Evolutionary conservation across 2,113 vertebrate genomes (phyloP).

Genomic region (Gorsachius goisagi): DNA sequence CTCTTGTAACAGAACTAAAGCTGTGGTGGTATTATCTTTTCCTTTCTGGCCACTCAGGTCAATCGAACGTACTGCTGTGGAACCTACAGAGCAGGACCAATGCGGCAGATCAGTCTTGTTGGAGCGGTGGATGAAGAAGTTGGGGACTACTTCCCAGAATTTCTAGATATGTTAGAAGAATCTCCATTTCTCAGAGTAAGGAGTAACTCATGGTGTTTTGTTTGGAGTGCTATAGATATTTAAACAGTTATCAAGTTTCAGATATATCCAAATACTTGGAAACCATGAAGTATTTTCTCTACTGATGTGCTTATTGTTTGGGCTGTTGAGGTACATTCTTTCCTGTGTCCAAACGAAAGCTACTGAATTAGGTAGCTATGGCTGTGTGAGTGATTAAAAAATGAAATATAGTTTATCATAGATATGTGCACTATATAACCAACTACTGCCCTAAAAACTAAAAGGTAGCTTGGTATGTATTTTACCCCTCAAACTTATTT

Average conservation of each 20-base stretch:
- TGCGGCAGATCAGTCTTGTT: slow-evolving; percentile 98
- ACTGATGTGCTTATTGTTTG: neutral
- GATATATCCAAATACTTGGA: neutral
- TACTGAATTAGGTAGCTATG: neutral
- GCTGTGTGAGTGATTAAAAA: neutral
- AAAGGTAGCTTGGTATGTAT: neutral
- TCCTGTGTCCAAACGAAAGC: neutral
- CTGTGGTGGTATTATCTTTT: neutral
- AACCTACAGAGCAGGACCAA: slow-evolving; percentile 94
- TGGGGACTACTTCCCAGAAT: slow-evolving; percentile 96
- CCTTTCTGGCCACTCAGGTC: slow-evolving; percentile 74
- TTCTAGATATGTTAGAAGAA: slow-evolving; percentile 97
- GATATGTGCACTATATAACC: neutral
- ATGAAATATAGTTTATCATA: neutral
- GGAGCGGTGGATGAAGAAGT: slow-evolving; percentile 98
- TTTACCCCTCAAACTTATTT: neutral
- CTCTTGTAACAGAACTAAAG: neutral
- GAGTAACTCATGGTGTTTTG: neutral
- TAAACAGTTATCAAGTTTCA: neutral
- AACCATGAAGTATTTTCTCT: neutral
- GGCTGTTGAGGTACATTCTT: neutral
- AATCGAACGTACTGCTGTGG: slow-evolving; percentile 95
- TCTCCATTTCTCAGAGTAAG: slow-evolving; percentile 96
- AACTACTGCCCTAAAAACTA: neutral
- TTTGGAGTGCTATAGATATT: neutral